Evolutionary conservation across 2,113 vertebrate species (phyloP).

Genomic region (Myrmophylax atrothorax): DNA sequence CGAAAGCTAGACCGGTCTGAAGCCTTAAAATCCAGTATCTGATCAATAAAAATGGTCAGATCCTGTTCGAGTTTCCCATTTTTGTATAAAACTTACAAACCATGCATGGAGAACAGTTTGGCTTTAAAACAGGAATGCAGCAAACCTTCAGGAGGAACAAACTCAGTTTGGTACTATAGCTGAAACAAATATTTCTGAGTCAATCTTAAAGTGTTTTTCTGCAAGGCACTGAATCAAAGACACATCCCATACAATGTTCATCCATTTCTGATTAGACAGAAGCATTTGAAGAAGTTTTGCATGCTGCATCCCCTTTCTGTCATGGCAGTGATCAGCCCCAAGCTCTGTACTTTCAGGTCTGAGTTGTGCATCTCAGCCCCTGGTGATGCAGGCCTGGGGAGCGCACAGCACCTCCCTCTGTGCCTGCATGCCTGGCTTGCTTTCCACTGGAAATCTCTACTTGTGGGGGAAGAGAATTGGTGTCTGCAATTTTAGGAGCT

Average conservation of each 20-base stretch:
- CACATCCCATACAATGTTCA: neutral
- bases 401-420: neutral
- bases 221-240: neutral
- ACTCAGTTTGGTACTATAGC: neutral
- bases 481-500: neutral
- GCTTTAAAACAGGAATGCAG: neutral
- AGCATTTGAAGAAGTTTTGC: neutral
- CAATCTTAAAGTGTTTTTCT: neutral
- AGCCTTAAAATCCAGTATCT: neutral
- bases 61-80: neutral
- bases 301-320: neutral
- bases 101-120: neutral
- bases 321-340: too few relatives aligned
- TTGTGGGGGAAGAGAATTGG: accelerated
- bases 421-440: neutral
- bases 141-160: neutral
- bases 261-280: neutral
- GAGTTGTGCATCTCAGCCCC: neutral
- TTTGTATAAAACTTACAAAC: neutral
- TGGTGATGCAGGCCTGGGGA: neutral
- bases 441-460: neutral
- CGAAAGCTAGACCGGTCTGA: neutral
- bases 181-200: neutral
- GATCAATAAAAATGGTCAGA: neutral
- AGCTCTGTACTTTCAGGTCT: neutral